Evolutionary conservation across 2,113 vertebrate genomes (phyloP).

Genomic region (Odontophorus gujanensis): DNA sequence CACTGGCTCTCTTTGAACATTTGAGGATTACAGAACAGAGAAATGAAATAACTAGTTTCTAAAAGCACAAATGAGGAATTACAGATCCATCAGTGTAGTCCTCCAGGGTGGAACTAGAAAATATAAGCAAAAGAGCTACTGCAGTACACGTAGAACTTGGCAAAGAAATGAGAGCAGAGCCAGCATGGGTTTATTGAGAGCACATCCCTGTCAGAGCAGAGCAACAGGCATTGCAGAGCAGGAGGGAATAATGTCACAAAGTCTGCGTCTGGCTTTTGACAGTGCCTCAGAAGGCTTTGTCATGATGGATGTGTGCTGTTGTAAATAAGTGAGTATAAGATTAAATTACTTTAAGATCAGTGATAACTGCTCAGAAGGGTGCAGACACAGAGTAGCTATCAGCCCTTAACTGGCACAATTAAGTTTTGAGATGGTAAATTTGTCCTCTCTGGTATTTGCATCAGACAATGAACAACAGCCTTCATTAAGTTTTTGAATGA

Average conservation of each 20-base stretch:
- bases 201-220: neutral
- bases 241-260: neutral
- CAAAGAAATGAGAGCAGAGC: neutral
- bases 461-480: neutral
- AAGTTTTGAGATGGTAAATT: neutral
- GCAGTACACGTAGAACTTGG: neutral
- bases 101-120: neutral
- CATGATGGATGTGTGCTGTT: neutral
- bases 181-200: neutral
- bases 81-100: neutral
- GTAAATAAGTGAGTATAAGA: neutral
- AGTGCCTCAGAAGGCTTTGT: neutral
- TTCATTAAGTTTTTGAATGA: neutral
- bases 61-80: neutral
- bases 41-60: fast-evolving
- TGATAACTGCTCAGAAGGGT: neutral
- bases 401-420: neutral
- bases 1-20: fast-evolving
- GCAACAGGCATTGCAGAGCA: neutral
- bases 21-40: neutral
- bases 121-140: neutral
- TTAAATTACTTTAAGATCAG: neutral
- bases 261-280: neutral
- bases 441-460: neutral
- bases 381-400: neutral